phyloP scores from a whole-genome alignment of 2,888 invertebrate species.

The Acanthacorydalis orientalis region DNA sequence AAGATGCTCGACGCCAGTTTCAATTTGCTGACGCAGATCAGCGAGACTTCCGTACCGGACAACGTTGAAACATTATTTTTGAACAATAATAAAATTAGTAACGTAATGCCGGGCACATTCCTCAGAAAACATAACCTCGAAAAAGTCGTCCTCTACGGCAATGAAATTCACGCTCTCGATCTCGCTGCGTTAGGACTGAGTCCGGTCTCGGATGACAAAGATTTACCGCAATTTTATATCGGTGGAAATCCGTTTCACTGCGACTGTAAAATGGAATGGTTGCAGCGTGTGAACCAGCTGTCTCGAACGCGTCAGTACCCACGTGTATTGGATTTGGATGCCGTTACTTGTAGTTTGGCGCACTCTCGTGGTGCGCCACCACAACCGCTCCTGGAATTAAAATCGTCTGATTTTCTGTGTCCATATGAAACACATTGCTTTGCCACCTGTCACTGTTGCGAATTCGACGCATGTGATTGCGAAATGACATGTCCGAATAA shows the following conservation, averaged over 20 bases:
- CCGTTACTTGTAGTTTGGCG: slow-evolving; percentile 58
- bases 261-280: slow-evolving; percentile 79
- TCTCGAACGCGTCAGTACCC: slow-evolving; percentile 57
- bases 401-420: slow-evolving; percentile 63
- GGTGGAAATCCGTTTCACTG: slow-evolving; percentile 72
- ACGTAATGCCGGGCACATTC: slow-evolving; percentile 54
- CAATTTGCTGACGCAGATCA: slow-evolving; percentile 50
- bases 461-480: slow-evolving; percentile 81
- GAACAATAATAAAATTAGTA: slow-evolving; percentile 56
- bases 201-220: slow-evolving; percentile 44
- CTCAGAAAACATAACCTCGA: slow-evolving; percentile 50
- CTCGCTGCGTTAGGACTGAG: slow-evolving; percentile 52
- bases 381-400: slow-evolving; percentile 47
- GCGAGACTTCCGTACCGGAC: slow-evolving; percentile 52
- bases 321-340: slow-evolving; percentile 62
- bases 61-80: slow-evolving; percentile 53
- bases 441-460: slow-evolving; percentile 75
- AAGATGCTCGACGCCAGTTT: slow-evolving; percentile 64
- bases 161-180: slow-evolving; percentile 54
- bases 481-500: slow-evolving; percentile 79
- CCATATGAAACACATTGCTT: slow-evolving; percentile 71
- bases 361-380: slow-evolving; percentile 43
- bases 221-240: slow-evolving; percentile 62
- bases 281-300: slow-evolving; percentile 61
- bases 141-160: slow-evolving; percentile 60